phyloP scores from a whole-genome alignment of 2,888 invertebrate genomes.

The Aleiodes leptofemur region DNA sequence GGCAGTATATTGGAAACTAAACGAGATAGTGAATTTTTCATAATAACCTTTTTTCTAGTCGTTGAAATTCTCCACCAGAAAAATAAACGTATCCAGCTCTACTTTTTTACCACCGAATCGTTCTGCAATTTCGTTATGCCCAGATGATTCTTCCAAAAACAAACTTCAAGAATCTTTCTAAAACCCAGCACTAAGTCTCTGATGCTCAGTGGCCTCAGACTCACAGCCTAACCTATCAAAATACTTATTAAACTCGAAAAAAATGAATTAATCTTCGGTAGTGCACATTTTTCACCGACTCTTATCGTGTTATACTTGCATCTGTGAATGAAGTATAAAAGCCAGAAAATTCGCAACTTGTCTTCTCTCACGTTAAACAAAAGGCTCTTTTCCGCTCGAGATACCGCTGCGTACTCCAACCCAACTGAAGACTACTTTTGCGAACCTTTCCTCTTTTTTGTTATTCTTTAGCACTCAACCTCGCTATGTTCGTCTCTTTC shows the following conservation, averaged over 20 bases:
- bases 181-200: no score
- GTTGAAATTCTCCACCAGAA: no score
- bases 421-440: conserved; percentile 20
- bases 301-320: conserved; percentile 20
- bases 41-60: no score
- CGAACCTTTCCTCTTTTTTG: conserved; percentile 38
- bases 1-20: no score
- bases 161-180: no score
- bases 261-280: not conserved
- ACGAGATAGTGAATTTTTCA: no score
- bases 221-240: no score
- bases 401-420: conserved; percentile 28
- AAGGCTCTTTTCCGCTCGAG: conserved; percentile 41
- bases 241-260: not conserved
- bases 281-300: not conserved
- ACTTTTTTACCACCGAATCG: no score
- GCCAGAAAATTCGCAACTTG: conserved; percentile 9
- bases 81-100: no score
- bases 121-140: no score
- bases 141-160: no score
- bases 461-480: conserved; percentile 36
- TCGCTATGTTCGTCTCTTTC: conserved; percentile 20
- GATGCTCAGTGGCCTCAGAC: no score
- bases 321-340: conserved; percentile 14
- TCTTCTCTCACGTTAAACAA: conserved; percentile 41